Evolutionary conservation across 1,140 invertebrate genomes (phyloP).

Genomic region (Asobara japonica): DNA sequence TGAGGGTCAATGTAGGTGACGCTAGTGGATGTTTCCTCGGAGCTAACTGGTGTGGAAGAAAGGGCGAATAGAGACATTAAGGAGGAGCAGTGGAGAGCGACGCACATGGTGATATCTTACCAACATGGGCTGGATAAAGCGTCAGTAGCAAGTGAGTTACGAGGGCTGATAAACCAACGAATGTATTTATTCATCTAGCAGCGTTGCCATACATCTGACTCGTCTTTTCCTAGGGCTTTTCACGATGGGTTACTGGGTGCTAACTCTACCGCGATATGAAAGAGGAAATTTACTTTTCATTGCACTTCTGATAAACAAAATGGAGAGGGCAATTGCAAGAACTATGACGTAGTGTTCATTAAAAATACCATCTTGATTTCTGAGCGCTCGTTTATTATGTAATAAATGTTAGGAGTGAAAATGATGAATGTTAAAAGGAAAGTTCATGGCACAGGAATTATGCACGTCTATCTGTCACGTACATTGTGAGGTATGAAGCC

Average conservation of each 20-base stretch:
- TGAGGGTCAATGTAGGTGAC: neutral
- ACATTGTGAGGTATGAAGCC: too few relatives aligned
- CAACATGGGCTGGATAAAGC: constrained; percentile 41
- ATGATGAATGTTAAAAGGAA: too few relatives aligned
- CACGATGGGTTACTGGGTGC: neutral
- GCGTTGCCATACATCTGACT: neutral
- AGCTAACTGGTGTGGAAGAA: neutral
- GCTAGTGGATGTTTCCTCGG: neutral
- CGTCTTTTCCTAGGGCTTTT: neutral
- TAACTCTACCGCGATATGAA: too few relatives aligned
- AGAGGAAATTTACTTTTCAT: too few relatives aligned
- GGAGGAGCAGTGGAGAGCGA: constrained; percentile 38
- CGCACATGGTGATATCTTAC: neutral
- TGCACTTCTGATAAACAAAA: too few relatives aligned
- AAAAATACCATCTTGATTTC: too few relatives aligned
- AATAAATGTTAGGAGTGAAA: too few relatives aligned
- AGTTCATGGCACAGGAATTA: too few relatives aligned
- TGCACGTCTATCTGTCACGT: too few relatives aligned
- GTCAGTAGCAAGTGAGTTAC: constrained; percentile 48
- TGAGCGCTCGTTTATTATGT: too few relatives aligned
- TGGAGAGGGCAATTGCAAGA: too few relatives aligned
- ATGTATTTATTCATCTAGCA: constrained; percentile 44
- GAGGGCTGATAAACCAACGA: constrained; percentile 46
- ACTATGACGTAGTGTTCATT: too few relatives aligned
- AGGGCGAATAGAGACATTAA: constrained; percentile 17